A percentile compares a stretch with the other conserved stretches of the same genome.
Conservation (phyloP, 1,140 invertebrate species). For the Panulirus ornatus region DNA sequence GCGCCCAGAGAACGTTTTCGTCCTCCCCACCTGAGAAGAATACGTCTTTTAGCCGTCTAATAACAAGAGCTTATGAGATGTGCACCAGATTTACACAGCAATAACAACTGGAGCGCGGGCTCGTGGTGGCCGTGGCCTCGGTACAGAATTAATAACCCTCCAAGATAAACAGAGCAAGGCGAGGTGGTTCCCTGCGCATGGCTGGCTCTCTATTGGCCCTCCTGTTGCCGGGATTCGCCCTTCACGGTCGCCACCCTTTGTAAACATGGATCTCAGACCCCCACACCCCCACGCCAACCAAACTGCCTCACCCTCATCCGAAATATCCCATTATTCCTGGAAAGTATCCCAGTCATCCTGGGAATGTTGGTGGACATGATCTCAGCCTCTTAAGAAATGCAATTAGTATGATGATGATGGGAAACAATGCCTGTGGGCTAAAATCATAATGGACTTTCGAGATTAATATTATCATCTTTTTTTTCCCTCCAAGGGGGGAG, state of each 20-base stretch:
- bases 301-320: neutral
- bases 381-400: neutral
- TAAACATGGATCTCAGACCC: conserved; percentile 21
- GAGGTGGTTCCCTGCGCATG: neutral
- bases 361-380: neutral
- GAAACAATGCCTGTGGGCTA: neutral
- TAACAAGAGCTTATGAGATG: neutral
- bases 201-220: conserved; percentile 21
- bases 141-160: conserved; percentile 10
- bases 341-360: neutral
- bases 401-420: neutral
- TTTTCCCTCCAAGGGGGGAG: too few relatives aligned
- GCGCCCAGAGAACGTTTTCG: too few relatives aligned
- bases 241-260: conserved; percentile 27
- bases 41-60: neutral
- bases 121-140: neutral
- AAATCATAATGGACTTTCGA: neutral
- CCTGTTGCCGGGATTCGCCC: conserved; percentile 34
- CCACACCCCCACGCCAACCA: neutral
- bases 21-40: too few relatives aligned
- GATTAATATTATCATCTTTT: neutral
- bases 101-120: too few relatives aligned
- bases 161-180: conserved; percentile 33
- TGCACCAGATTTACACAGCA: neutral
- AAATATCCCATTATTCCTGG: neutral